phyloP scores from a whole-genome alignment of 30 jellyfish, hydroid and myxozoan species.

The Cassiopea xamachana region DNA sequence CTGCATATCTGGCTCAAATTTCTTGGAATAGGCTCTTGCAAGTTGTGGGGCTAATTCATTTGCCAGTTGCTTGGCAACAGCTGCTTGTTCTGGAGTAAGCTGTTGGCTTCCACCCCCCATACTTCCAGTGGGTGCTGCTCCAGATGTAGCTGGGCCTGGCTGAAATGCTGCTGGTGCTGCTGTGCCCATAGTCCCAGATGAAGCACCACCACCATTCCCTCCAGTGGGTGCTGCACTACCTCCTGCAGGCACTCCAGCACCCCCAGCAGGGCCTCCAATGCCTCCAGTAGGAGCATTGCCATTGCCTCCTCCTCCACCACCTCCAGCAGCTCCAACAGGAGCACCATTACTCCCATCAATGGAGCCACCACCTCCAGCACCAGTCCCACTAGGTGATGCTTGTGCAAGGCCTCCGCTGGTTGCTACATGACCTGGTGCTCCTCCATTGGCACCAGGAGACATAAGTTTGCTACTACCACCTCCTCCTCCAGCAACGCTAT shows the following conservation, averaged over 20 bases:
- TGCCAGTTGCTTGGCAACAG: slow-evolving; percentile 78
- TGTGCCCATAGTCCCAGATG: slow-evolving; percentile 8
- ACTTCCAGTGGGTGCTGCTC: slow-evolving; percentile 44
- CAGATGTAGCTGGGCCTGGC: slow-evolving; percentile 42
- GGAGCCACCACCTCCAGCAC: slow-evolving; percentile 14
- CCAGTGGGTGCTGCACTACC: slow-evolving; percentile 64
- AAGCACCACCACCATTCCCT: slow-evolving; percentile 67
- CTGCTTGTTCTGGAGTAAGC: slow-evolving; percentile 64
- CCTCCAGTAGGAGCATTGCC: slow-evolving; percentile 54
- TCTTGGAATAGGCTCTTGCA: slow-evolving; percentile 76
- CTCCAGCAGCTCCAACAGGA: slow-evolving; percentile 28
- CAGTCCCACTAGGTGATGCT: slow-evolving; percentile 13
- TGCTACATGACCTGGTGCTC: slow-evolving; percentile 54
- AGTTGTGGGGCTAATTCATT: slow-evolving; percentile 85
- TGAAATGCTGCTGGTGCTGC: neutral
- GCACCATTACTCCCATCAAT: slow-evolving; percentile 40
- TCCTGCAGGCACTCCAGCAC: slow-evolving; percentile 38
- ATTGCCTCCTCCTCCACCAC: slow-evolving; percentile 6
- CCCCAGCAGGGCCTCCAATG: slow-evolving; percentile 46
- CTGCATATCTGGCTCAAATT: slow-evolving; percentile 87
- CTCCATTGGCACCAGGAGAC: slow-evolving; percentile 42
- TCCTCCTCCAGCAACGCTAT: slow-evolving; percentile 24
- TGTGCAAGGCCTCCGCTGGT: slow-evolving; percentile 47
- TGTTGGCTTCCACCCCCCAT: slow-evolving; percentile 41
- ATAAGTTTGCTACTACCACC: slow-evolving; percentile 39